Percentiles rank a stretch among this genome's conserved stretches.
Evolutionary conservation across 2,797 vertebrate genomes (phyloP).

Genomic region (Sebastes jordani): DNA sequence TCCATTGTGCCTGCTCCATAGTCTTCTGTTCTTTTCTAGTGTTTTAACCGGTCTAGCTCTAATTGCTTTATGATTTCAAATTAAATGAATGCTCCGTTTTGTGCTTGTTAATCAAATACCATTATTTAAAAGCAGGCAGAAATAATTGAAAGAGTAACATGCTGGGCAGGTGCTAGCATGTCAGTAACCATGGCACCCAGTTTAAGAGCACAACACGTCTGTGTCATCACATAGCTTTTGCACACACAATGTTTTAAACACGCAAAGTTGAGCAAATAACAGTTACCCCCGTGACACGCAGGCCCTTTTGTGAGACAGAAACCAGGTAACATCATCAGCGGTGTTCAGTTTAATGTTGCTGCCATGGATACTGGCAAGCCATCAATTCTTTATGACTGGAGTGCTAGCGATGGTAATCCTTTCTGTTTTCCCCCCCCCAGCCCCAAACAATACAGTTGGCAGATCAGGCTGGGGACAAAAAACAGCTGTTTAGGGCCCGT

Average conservation of each 20-base stretch:
- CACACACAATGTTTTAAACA: conserved; percentile 85
- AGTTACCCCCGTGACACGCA: conserved; percentile 78
- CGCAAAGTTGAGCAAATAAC: conserved; percentile 89
- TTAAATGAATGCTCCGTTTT: conserved; percentile 84
- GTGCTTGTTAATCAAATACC: conserved; percentile 85
- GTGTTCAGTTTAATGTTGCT: conserved; percentile 83
- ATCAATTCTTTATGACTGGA: conserved; percentile 83
- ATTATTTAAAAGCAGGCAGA: conserved; percentile 85
- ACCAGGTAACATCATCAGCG: conserved; percentile 82
- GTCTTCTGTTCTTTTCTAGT: conserved; percentile 66
- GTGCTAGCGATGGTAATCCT: conserved; percentile 79
- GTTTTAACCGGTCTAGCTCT: conserved; percentile 75
- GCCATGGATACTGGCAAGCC: conserved; percentile 85
- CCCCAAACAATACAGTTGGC: conserved; percentile 72
- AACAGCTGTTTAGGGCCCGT: conserved; percentile 78
- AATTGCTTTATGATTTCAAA: conserved; percentile 88
- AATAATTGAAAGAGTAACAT: conserved; percentile 83
- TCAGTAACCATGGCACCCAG: conserved; percentile 85
- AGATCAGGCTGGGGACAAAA: conserved; percentile 71
- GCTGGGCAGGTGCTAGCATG: conserved; percentile 91
- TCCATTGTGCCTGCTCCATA: conserved; percentile 54
- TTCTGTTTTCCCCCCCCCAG: conserved; percentile 43
- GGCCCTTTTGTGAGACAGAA: conserved; percentile 82
- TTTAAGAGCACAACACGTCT: conserved; percentile 81
- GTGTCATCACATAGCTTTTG: conserved; percentile 87